phyloP scores from a whole-genome alignment of 2,113 vertebrate species.

The Pedionomus torquatus region DNA sequence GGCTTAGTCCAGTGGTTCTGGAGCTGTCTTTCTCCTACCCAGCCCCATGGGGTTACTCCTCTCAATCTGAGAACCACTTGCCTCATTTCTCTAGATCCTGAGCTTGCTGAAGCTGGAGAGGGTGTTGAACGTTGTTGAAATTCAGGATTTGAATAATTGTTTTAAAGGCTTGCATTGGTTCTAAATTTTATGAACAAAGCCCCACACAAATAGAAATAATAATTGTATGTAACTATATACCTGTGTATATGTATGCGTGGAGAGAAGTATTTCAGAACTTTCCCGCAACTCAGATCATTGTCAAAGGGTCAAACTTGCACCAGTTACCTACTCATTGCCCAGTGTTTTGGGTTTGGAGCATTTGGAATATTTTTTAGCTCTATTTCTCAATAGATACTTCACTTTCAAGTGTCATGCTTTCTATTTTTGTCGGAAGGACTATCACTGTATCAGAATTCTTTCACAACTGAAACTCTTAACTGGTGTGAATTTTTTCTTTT shows the following conservation, averaged over 20 bases:
- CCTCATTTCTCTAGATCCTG: not conserved
- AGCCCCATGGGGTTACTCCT: not conserved
- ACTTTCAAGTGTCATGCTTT: constrained; percentile 37
- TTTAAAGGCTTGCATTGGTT: not conserved
- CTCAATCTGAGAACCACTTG: accelerated
- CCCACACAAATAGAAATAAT: not conserved
- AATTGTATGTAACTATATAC: not conserved
- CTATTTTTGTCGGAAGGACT: constrained; percentile 47
- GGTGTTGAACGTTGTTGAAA: not conserved
- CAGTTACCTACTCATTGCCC: not conserved
- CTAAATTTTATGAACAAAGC: not conserved
- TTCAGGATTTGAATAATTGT: not conserved
- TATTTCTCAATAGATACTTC: constrained; percentile 26
- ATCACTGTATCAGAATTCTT: constrained; percentile 46
- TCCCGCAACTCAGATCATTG: not conserved
- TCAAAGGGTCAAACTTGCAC: not conserved
- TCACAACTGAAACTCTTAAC: constrained; percentile 26
- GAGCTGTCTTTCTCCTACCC: not conserved
- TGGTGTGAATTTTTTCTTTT: constrained; percentile 54
- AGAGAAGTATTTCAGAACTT: not conserved
- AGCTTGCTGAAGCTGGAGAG: not conserved
- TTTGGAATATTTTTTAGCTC: constrained; percentile 10
- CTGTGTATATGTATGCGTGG: too few species aligned
- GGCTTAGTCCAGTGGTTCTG: not conserved
- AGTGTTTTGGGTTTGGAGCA: not conserved